phyloP scores from a whole-genome alignment of 2,888 invertebrate genomes.

The Acrobeloides nanus region DNA sequence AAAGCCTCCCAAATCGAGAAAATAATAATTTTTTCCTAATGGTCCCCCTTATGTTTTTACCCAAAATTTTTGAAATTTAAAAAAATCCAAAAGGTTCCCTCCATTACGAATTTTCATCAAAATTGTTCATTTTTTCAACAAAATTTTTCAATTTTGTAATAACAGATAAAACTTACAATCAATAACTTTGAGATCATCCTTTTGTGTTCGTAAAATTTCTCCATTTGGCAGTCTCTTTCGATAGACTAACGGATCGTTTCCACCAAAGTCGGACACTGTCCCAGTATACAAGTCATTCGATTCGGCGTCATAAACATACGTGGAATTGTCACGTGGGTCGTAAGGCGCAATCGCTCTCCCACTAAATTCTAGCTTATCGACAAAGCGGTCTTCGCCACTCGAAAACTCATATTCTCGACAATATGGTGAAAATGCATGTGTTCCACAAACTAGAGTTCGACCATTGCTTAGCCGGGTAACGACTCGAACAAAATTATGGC shows the following conservation, averaged over 20 bases:
- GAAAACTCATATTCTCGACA: constrained; percentile 61
- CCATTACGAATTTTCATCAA: too few species aligned
- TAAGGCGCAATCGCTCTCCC: constrained; percentile 70
- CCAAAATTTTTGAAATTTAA: background rate
- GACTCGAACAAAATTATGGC: constrained; percentile 58
- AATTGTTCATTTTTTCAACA: too few species aligned
- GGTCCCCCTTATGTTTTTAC: background rate
- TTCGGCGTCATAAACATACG: constrained; percentile 59
- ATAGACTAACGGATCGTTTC: constrained; percentile 87
- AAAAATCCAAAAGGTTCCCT: too few species aligned
- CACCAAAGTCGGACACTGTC: constrained; percentile 72
- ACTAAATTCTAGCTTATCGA: constrained; percentile 19
- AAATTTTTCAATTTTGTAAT: background rate
- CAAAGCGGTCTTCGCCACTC: constrained; percentile 17
- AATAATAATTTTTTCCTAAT: background rate
- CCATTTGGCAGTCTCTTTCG: constrained; percentile 63
- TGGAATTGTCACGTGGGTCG: constrained; percentile 89
- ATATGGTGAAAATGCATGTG: constrained; percentile 83
- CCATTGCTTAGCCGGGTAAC: constrained; percentile 58
- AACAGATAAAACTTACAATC: constrained; percentile 67
- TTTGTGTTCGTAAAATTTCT: constrained; percentile 70
- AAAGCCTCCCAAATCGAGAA: too few species aligned
- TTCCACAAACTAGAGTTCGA: constrained; percentile 76
- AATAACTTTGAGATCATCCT: constrained; percentile 80
- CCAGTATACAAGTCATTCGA: constrained; percentile 39